phyloP scores from a whole-genome alignment of 2,113 vertebrate species.

The Toxotes jaculatrix region DNA sequence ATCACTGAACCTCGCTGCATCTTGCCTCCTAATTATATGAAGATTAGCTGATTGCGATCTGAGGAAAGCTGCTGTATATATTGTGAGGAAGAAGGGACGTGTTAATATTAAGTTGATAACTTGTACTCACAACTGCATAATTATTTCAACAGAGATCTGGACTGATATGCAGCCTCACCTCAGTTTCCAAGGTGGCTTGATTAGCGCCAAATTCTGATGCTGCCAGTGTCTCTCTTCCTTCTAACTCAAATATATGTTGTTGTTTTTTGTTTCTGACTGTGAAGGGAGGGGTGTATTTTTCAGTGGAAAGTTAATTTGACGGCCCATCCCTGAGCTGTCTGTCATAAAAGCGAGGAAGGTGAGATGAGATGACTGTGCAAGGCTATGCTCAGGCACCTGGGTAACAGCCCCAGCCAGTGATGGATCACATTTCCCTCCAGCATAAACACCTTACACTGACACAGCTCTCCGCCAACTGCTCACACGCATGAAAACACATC shows the following conservation, averaged over 20 bases:
- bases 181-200: constrained; percentile 29
- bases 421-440: constrained; percentile 71
- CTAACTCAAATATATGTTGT: constrained; percentile 1
- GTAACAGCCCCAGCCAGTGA: constrained; percentile 63
- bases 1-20: constrained; percentile 44
- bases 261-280: not conserved
- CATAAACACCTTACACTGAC: constrained; percentile 64
- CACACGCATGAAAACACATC: constrained; percentile 62
- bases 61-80: constrained; percentile 46
- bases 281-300: constrained; percentile 25
- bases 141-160: constrained; percentile 46
- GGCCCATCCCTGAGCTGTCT: constrained; percentile 48
- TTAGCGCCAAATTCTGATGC: constrained; percentile 24
- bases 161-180: constrained; percentile 16
- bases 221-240: not conserved
- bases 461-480: constrained; percentile 59
- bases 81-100: constrained; percentile 18
- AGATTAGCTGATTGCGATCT: constrained; percentile 56
- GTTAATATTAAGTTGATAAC: constrained; percentile 24
- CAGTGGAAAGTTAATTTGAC: constrained; percentile 44
- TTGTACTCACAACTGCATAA: constrained; percentile 45
- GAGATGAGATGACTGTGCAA: constrained; percentile 66
- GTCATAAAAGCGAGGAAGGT: constrained; percentile 44
- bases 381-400: constrained; percentile 64
- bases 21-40: constrained; percentile 61